These are phyloP conservation scores for Atethmia centrago DNA, from an alignment of 2,888 invertebrate genomes.

Conservation along the genomic window DNA sequence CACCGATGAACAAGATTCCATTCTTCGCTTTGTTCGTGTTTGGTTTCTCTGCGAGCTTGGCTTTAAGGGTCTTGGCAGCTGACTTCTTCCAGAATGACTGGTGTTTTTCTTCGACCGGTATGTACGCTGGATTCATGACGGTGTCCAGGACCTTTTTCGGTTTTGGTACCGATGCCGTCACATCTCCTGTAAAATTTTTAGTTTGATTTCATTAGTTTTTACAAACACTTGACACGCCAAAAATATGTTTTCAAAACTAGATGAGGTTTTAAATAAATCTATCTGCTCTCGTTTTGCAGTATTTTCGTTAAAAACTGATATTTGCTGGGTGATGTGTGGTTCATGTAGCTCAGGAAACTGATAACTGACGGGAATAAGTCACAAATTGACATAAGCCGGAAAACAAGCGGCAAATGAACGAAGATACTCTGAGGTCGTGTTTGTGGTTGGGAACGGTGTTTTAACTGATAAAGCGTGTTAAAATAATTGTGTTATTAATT, in stretches of 20 bases:
- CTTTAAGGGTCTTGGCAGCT: conserved; percentile 76
- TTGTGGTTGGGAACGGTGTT: neutral
- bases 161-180: conserved; percentile 72
- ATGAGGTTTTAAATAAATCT: neutral
- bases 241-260: no score
- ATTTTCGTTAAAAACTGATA: neutral
- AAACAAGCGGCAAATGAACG: neutral
- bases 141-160: conserved; percentile 83
- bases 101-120: conserved; percentile 84
- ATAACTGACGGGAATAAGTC: neutral
- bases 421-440: neutral
- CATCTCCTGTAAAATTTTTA: conserved; percentile 73
- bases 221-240: no score
- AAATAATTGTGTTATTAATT: neutral
- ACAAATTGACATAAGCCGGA: neutral
- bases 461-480: neutral
- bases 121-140: conserved; percentile 80
- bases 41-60: conserved; percentile 74
- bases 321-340: neutral
- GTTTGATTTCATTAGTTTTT: no score
- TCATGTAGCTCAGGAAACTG: neutral
- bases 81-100: conserved; percentile 83
- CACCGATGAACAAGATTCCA: conserved; percentile 91
- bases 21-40: conserved; percentile 92
- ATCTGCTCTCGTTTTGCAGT: neutral